Percentiles rank a stretch among this genome's conserved stretches.
phyloP scores from a whole-genome alignment of 2,888 invertebrate genomes.

The Tipula helvola region DNA sequence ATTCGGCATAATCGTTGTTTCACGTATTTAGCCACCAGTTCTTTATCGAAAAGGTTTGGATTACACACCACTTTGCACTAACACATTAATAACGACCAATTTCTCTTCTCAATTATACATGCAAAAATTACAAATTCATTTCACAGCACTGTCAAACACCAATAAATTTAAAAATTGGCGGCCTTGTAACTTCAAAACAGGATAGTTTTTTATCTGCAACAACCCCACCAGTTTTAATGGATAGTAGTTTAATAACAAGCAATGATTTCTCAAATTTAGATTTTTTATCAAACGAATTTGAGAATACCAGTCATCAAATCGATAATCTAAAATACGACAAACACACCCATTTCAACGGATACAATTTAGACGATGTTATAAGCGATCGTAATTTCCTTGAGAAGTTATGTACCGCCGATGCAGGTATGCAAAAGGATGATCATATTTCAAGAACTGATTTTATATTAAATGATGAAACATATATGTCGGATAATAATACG shows the following conservation, averaged over 20 bases:
- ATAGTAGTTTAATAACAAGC: constrained; percentile 32
- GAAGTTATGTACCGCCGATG: constrained; percentile 31
- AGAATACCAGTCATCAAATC: background rate
- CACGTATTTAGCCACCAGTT: background rate
- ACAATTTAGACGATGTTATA: constrained; percentile 30
- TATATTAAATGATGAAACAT: background rate
- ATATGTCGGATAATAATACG: constrained; percentile 28
- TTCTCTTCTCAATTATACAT: background rate
- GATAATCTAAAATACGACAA: background rate
- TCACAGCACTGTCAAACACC: background rate
- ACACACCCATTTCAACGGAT: constrained; percentile 20
- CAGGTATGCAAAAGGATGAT: constrained; percentile 30
- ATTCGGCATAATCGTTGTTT: background rate
- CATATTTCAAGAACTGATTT: constrained; percentile 29
- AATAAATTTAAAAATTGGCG: constrained; percentile 30
- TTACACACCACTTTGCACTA: background rate
- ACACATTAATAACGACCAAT: background rate
- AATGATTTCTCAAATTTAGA: constrained; percentile 28
- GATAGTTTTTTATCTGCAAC: constrained; percentile 33
- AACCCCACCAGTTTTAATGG: constrained; percentile 32
- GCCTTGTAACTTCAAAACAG: constrained; percentile 33
- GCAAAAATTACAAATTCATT: background rate
- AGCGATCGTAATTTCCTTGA: constrained; percentile 30
- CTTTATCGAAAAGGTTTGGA: background rate
- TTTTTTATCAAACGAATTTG: constrained; percentile 16